Evolutionary conservation across 1,140 invertebrate species (phyloP).

Genomic region (Brachionus angularis): DNA sequence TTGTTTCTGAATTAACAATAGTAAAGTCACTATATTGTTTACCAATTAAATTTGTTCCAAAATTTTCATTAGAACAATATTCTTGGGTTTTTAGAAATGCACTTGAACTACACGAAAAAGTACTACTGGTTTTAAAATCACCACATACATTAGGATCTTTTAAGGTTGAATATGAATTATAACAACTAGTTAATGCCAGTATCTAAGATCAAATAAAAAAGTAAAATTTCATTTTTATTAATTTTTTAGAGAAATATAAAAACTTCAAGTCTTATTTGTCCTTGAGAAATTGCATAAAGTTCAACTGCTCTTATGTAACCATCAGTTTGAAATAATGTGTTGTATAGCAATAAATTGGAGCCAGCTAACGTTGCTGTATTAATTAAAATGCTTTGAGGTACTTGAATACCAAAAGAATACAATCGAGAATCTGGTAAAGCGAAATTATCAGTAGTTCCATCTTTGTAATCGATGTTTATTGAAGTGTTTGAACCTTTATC

Average conservation of each 20-base stretch:
- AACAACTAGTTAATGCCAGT: neutral
- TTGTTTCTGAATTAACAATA: neutral
- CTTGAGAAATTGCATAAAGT: neutral
- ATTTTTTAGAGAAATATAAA: no score
- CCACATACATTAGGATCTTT: neutral
- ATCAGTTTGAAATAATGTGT: slow-evolving; percentile 4
- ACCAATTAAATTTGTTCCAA: neutral
- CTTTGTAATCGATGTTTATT: slow-evolving; percentile 3
- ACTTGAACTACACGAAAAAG: neutral
- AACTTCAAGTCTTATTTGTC: no score
- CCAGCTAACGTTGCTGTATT: neutral
- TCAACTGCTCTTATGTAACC: slow-evolving; percentile 9
- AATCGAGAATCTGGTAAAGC: slow-evolving; percentile 1
- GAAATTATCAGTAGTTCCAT: neutral
- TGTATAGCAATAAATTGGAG: neutral
- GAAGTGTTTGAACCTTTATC: neutral
- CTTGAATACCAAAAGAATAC: neutral
- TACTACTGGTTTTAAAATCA: neutral
- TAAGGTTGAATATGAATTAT: neutral
- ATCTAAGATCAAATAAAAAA: neutral
- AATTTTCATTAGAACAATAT: neutral
- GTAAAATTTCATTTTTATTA: no score
- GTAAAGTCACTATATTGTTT: neutral
- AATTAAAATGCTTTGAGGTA: neutral
- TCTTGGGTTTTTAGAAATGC: neutral